A percentile compares a stretch with the other conserved stretches of the same genome.
These are phyloP conservation scores for Borostomias antarcticus DNA, from an alignment of 2,797 vertebrate species.

Conservation along the genomic window DNA sequence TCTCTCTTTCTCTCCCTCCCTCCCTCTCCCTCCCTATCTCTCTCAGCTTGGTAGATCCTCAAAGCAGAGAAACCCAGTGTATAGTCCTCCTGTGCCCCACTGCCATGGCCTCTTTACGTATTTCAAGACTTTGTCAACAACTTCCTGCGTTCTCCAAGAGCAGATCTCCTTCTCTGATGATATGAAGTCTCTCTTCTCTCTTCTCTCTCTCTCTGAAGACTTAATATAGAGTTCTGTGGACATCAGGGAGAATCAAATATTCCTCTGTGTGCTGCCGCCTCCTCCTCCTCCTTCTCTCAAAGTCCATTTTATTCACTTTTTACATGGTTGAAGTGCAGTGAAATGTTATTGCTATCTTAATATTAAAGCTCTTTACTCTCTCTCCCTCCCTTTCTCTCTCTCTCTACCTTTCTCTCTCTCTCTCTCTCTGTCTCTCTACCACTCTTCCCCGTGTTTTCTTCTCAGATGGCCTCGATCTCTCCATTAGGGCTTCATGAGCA, in stretches of 20 bases:
- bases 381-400: background rate
- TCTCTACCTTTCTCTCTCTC: background rate
- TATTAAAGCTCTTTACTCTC: background rate
- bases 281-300: background rate
- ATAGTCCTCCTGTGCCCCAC: constrained; percentile 3
- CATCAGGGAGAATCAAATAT: background rate
- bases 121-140: constrained; percentile 1
- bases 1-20: background rate
- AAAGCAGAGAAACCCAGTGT: constrained; percentile 7
- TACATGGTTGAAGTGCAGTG: background rate
- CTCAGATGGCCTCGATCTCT: too few species aligned
- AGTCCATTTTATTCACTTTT: too few species aligned
- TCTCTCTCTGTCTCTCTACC: background rate
- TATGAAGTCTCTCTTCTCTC: background rate
- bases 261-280: too few species aligned
- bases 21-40: background rate
- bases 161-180: constrained; percentile 9
- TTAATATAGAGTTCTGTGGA: too few species aligned
- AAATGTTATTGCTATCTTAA: too few species aligned
- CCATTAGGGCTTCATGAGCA: background rate
- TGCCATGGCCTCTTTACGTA: background rate
- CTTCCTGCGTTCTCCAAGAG: constrained; percentile 8
- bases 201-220: background rate
- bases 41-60: constrained; percentile 7
- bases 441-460: too few species aligned